Evolutionary conservation across 2,888 invertebrate genomes (phyloP), one percentile per base, ranked within the genome.

Genomic region (Scrobipalpa atriplicella): DNA sequence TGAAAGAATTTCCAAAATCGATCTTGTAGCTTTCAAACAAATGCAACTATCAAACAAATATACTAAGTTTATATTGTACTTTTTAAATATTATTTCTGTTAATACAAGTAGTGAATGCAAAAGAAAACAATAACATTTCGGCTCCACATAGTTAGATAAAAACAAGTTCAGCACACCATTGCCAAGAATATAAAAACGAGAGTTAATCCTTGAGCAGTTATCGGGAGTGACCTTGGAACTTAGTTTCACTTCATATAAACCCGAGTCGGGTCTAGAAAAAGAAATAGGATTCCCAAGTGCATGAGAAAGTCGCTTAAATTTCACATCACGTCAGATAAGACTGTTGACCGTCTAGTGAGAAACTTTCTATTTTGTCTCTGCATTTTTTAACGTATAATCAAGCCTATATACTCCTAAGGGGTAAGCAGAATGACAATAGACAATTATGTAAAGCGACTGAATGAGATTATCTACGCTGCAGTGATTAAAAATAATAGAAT

Each of bases 221-320:
- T 47, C n/a, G n/a, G 5, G 16, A 9, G 54, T 21, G 21, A 54
- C 54, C 54, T 54, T 54, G 19, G 21, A 18, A 5, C 3, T 54
- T 19, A 54, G 18, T 54, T 54, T 54, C 54, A 54, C 54, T 21
- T 18, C 54, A 54, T 54, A 54, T 54, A 54, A 54, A 54, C 54
- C 21, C 19, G 11, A 21, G 54, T 19, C 3, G 19, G 21, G 54
- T 54, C 54, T 54, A 54, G 54, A 47, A 16, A 47, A 16, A 47
- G 47, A 47, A 47, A 16, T 47, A 47, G n/a, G 47, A n/a, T 47
- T 47, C 47, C 47, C 16, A 5, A 16, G 47, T 6, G 47, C 47
- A 47, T 10, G n/a, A 47, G 47, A 47, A n/a, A 16, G 47, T 47
- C 47, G 47, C 47, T 47, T 47, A 16, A 47, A 47, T 47, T 47